A percentile compares a stretch with the other conserved stretches of the same genome.
Evolutionary conservation across 2,113 vertebrate species (phyloP).

Genomic region (Anguilla japonica): DNA sequence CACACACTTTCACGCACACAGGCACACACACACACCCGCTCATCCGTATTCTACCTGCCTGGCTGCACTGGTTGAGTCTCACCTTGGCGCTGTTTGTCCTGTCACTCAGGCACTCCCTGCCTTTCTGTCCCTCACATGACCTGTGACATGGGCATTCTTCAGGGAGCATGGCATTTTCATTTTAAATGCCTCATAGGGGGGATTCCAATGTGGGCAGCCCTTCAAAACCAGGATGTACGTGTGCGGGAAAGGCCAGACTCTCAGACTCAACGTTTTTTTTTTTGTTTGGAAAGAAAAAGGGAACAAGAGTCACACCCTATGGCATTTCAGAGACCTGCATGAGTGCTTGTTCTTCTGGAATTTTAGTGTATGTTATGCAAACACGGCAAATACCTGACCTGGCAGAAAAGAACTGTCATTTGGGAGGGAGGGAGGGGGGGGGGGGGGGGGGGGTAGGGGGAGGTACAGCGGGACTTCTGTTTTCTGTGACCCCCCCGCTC

Average conservation of each 20-base stretch:
- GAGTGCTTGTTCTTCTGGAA: not conserved
- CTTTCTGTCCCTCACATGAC: not conserved
- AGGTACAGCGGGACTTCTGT: not conserved
- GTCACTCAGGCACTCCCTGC: not conserved
- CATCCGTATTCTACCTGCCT: not conserved
- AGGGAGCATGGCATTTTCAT: not conserved
- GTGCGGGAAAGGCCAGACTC: not conserved
- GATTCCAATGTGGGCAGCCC: too few species aligned
- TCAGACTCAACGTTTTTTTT: not conserved
- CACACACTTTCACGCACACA: too few species aligned
- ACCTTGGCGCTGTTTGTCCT: not conserved
- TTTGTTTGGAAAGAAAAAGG: not conserved
- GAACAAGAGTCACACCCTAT: not conserved
- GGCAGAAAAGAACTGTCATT: not conserved
- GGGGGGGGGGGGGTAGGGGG: too few species aligned
- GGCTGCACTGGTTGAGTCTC: constrained; percentile 6
- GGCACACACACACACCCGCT: too few species aligned
- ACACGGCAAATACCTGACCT: not conserved
- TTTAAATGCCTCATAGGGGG: too few species aligned
- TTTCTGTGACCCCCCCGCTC: not conserved
- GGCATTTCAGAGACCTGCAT: not conserved
- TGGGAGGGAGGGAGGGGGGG: too few species aligned
- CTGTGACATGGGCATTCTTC: not conserved
- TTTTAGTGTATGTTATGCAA: not conserved
- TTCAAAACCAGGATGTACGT: not conserved